Base-by-base conservation (phyloP, 1,140 invertebrate genomes). In the Euura saliciscinereae region DNA sequence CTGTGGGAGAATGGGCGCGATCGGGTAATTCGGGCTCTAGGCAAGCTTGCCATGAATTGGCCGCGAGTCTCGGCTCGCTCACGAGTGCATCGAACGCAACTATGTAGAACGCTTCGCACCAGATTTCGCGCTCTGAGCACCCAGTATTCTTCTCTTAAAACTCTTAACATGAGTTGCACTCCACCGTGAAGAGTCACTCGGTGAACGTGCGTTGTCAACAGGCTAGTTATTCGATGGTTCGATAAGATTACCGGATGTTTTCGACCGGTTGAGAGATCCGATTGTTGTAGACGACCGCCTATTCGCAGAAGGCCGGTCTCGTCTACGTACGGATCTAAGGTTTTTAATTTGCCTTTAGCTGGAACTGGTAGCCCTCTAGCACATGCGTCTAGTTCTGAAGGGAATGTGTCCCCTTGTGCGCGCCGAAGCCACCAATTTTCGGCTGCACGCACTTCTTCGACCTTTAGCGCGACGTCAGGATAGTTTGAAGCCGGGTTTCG, bases 131-230 rank as follows among this genome's bases (percentile, higher is more conserved):
- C 13, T 10, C 13, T 64, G 7, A 82, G 46, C 3, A 77, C 73
- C 83, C 82, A 85, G 45, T 76, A 78, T 44, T 45, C 44, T 65
- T 78, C 44, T 3, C 75, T 65, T 6, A 84, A 6, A 1, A 70
- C 13, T 0, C 75, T 44, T 3, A 80, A 72, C 3, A 83, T n/a
- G 0, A 75, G 66, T 70, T 82, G 79, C 10, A 81, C 79, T 13
- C 81, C 82, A 43, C 75, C 77, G 77, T 87, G 85, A 7, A 84
- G 68, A 44, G 75, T 69, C 43, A 71, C 71, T 3, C 51, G 1
- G 73, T 87, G 85, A 44, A 78, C 70, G 65, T 82, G n/a, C 6
- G 66, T 64, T n/a, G 85, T 79, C 2, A 87, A 70, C 6, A 78
- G 44, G 6, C 68, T 71, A 4, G 72, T 73, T 10, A 79, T 28